These are phyloP conservation scores for Apostichopus leukothele DNA, from an alignment of 53 echinoderm and acorn worm species.

Conservation along the genomic window DNA sequence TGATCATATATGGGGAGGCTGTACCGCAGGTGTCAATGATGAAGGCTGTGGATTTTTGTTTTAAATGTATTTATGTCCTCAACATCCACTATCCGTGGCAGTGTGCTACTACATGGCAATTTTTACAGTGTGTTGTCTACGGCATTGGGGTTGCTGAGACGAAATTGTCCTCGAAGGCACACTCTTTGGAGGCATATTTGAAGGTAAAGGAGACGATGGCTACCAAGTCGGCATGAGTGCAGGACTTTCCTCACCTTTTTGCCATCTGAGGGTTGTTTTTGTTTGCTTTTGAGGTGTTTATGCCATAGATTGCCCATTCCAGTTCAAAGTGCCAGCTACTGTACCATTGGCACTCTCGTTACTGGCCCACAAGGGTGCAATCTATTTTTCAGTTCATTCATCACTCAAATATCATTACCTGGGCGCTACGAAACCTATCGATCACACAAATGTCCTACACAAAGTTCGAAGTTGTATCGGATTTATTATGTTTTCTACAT, in stretches of 20 bases:
- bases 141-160: too few species aligned
- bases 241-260: background rate
- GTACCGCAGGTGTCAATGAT: background rate
- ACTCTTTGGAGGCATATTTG: too few species aligned
- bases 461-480: background rate
- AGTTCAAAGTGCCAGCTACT: constrained; percentile 6
- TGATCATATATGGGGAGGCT: constrained; percentile 1
- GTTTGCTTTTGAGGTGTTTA: constrained; percentile 10
- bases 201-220: too few species aligned
- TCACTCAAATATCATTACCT: background rate
- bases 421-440: background rate
- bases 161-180: too few species aligned
- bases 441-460: constrained; percentile 6
- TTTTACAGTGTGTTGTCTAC: too few species aligned
- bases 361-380: background rate
- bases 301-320: constrained; percentile 6
- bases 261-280: constrained; percentile 13
- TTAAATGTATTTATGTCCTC: background rate
- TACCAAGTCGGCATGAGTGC: too few species aligned
- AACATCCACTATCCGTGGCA: constrained; percentile 2
- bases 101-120: too few species aligned
- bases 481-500: constrained; percentile 5
- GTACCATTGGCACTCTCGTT: background rate
- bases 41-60: constrained; percentile 10
- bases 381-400: background rate